phyloP scores from a whole-genome alignment of 2,113 vertebrate genomes.

The Elephas maximus region DNA sequence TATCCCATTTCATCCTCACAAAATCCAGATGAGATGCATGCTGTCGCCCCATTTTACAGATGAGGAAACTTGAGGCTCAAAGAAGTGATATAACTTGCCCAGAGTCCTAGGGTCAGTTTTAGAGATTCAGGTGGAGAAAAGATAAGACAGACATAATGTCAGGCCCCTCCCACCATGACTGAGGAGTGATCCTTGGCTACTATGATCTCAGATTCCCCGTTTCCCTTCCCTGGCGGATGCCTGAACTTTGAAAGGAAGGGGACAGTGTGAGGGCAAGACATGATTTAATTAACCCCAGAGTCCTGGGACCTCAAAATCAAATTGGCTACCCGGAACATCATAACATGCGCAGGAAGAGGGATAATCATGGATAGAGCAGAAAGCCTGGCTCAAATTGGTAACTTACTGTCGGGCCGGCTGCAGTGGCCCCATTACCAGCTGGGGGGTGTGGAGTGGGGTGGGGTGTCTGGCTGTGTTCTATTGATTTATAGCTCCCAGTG shows the following conservation, averaged over 20 bases:
- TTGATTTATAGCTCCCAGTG: conserved; percentile 65
- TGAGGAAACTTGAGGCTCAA: too few relatives aligned
- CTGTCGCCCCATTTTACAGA: too few relatives aligned
- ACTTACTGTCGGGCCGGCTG: conserved; percentile 17
- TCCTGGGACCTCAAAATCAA: conserved; percentile 78
- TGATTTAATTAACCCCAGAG: conserved; percentile 78
- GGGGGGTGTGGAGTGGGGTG: background rate
- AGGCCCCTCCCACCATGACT: background rate
- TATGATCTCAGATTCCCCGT: conserved; percentile 20
- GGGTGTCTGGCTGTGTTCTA: conserved; percentile 36
- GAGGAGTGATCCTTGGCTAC: background rate
- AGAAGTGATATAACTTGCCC: too few relatives aligned
- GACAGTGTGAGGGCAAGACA: conserved; percentile 40
- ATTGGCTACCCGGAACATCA: conserved; percentile 72
- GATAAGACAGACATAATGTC: background rate
- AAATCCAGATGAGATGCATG: too few relatives aligned
- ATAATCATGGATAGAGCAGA: conserved; percentile 64
- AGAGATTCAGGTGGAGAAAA: background rate
- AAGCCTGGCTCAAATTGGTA: conserved; percentile 70
- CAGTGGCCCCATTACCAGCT: conserved; percentile 8
- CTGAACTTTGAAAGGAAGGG: conserved; percentile 63
- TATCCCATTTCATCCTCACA: too few relatives aligned
- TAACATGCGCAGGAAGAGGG: conserved; percentile 73
- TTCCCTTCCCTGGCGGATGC: conserved; percentile 25
- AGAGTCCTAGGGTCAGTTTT: background rate